phyloP scores from a whole-genome alignment of 2,888 invertebrate genomes.

The Drosophila mimica region DNA sequence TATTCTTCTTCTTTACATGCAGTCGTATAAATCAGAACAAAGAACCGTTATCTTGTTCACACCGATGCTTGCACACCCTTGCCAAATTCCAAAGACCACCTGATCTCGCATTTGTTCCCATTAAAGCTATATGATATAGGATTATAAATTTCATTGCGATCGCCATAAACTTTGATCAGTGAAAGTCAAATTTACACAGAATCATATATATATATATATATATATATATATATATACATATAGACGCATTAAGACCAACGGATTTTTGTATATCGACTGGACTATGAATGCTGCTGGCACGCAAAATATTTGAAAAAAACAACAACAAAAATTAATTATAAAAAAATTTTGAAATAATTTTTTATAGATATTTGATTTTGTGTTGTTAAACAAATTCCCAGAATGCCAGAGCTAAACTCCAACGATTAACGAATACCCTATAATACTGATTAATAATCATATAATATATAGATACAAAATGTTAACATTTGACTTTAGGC shows the following conservation, averaged over 20 bases:
- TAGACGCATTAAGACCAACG: neutral
- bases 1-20: constrained; percentile 17
- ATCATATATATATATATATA: neutral
- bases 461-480: neutral
- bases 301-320: constrained; percentile 11
- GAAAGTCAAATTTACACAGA: neutral
- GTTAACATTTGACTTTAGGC: neutral
- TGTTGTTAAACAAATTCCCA: constrained; percentile 19
- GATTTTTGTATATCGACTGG: neutral
- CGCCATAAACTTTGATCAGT: neutral
- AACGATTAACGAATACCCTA: constrained; percentile 11
- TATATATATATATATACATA: neutral
- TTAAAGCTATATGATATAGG: neutral
- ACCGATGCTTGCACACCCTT: neutral
- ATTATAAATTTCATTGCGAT: neutral
- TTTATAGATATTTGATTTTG: constrained; percentile 46
- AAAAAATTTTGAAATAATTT: constrained; percentile 33
- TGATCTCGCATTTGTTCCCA: neutral
- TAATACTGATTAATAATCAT: neutral
- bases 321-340: constrained; percentile 16
- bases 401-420: neutral
- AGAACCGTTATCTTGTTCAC: neutral
- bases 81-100: neutral
- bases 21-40: neutral
- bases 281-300: neutral